Evolutionary conservation across 2,888 invertebrate species (phyloP).

Genomic region (Cactoblastis cactorum): DNA sequence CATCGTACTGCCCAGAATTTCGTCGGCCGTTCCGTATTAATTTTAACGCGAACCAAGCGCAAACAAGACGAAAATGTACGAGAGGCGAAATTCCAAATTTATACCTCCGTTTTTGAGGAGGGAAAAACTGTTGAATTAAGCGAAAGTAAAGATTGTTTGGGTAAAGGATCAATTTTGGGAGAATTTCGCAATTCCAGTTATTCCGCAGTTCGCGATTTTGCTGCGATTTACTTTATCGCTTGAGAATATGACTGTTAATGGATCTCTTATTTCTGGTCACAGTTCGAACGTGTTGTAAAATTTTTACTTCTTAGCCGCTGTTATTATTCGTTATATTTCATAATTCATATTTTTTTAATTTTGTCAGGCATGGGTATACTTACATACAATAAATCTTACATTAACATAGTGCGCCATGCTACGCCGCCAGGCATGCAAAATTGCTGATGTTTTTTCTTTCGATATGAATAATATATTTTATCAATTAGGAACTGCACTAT

Average conservation of each 20-base stretch:
- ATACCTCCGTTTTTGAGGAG: conserved; percentile 37
- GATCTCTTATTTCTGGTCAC: neutral
- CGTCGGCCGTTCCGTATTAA: conserved; percentile 47
- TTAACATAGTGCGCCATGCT: too few relatives aligned
- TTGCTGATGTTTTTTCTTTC: too few relatives aligned
- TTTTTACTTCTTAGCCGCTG: too few relatives aligned
- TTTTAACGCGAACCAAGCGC: conserved; percentile 39
- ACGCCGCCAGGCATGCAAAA: too few relatives aligned
- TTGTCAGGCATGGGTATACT: too few relatives aligned
- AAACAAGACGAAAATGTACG: conserved; percentile 44
- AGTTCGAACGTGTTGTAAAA: neutral
- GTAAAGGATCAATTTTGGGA: conserved; percentile 43
- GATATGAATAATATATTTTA: too few relatives aligned
- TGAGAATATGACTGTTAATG: neutral
- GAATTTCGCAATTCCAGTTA: conserved; percentile 36
- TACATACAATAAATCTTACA: too few relatives aligned
- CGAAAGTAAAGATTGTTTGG: conserved; percentile 49
- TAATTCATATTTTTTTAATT: too few relatives aligned
- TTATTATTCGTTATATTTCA: too few relatives aligned
- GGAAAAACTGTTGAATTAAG: conserved; percentile 50
- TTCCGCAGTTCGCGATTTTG: conserved; percentile 35
- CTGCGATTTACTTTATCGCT: conserved; percentile 20
- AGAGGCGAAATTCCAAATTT: conserved; percentile 33
- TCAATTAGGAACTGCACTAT: too few relatives aligned
- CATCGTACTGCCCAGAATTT: conserved; percentile 42